phyloP scores from a whole-genome alignment of 2,888 invertebrate species.

The Pristionchus exspectatus region DNA sequence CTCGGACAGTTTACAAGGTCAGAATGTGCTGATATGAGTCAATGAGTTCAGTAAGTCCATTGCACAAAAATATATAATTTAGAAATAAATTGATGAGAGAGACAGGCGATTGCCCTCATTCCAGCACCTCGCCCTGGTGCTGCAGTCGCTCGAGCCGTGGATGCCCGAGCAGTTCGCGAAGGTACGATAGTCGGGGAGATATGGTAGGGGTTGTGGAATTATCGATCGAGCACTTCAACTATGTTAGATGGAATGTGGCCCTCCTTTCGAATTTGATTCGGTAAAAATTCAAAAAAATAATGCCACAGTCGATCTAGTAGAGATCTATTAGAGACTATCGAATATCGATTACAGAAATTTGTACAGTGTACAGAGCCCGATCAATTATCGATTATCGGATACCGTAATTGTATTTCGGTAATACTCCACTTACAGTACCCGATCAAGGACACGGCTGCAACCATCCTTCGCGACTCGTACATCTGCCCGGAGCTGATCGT shows the following conservation, averaged over 20 bases:
- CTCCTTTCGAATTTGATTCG: no score
- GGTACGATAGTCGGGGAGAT: conserved; percentile 4
- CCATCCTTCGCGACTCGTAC: conserved; percentile 52
- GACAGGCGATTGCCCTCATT: background rate
- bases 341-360: no score
- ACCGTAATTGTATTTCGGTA: no score
- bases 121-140: conserved; percentile 46
- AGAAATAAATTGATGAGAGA: background rate
- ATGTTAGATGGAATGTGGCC: no score
- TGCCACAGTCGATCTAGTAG: no score
- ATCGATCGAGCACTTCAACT: background rate
- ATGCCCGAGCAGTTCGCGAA: conserved; percentile 49
- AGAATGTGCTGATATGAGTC: no score
- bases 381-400: no score
- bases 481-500: conserved; percentile 47
- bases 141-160: conserved; percentile 46
- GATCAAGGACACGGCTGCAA: conserved; percentile 29
- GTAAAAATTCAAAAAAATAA: no score
- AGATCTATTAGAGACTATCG: no score
- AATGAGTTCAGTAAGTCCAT: no score
- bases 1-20: background rate
- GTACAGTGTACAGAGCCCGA: no score
- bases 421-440: conserved; percentile 36
- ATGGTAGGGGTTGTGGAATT: background rate
- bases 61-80: no score